These are phyloP conservation scores for Platycheirus albimanus DNA, from an alignment of 2,888 invertebrate species.

Conservation along the genomic window DNA sequence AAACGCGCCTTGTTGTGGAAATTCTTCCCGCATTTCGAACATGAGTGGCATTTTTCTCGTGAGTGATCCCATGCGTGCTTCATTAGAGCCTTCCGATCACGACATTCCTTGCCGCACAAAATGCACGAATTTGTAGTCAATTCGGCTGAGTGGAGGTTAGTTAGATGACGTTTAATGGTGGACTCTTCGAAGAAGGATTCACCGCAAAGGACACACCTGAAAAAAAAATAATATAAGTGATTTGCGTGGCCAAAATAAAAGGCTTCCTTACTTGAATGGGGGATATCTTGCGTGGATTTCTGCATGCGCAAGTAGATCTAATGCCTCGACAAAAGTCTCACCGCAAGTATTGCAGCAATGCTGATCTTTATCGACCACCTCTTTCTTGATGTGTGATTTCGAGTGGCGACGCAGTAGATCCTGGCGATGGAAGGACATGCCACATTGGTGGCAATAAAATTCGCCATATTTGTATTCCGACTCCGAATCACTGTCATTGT, in stretches of 20 bases:
- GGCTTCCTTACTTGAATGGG: constrained; percentile 82
- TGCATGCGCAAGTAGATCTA: constrained; percentile 90
- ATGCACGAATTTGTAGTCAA: constrained; percentile 87
- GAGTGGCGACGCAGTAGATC: constrained; percentile 89
- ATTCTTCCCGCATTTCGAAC: constrained; percentile 88
- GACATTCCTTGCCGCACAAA: constrained; percentile 87
- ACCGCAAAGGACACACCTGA: constrained; percentile 86
- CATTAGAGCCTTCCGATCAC: constrained; percentile 86
- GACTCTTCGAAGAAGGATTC: constrained; percentile 86
- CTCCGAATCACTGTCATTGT: constrained; percentile 83
- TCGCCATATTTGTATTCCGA: constrained; percentile 86
- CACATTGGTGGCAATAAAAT: constrained; percentile 88
- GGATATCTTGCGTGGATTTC: constrained; percentile 88
- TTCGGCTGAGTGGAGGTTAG: constrained; percentile 85
- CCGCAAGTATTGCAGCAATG: constrained; percentile 92
- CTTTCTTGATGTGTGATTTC: constrained; percentile 82
- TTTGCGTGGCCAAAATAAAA: background rate
- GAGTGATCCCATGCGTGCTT: constrained; percentile 89
- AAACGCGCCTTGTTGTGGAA: constrained; percentile 87
- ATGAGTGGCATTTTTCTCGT: constrained; percentile 85
- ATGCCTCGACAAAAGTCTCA: constrained; percentile 89
- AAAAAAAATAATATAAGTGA: background rate
- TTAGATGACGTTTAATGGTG: constrained; percentile 86
- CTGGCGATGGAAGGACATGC: constrained; percentile 90
- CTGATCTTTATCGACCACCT: constrained; percentile 79